Conservation (phyloP, 2,797 vertebrate species). For the Muraenolepis orangiensis region DNA sequence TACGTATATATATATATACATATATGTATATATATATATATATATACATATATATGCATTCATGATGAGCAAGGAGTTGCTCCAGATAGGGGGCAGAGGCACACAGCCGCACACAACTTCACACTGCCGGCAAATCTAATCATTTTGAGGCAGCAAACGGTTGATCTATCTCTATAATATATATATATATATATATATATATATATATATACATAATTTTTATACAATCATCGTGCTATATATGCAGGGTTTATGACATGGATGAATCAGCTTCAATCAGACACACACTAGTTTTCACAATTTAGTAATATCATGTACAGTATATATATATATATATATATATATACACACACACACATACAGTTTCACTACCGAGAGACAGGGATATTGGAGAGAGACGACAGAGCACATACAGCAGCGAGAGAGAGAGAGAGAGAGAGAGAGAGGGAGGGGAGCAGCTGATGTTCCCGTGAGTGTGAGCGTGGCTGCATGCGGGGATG, state of each 20-base stretch:
- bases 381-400: background rate
- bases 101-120: slow-evolving; percentile 40
- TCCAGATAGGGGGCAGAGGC: slow-evolving; percentile 3
- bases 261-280: background rate
- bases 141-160: slow-evolving; percentile 52
- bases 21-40: slow-evolving; percentile 20
- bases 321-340: too few species aligned
- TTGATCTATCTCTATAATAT: too few species aligned
- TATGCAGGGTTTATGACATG: too few species aligned
- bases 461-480: slow-evolving; percentile 12
- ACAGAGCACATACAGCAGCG: background rate
- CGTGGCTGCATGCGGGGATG: slow-evolving; percentile 9
- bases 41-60: slow-evolving; percentile 22
- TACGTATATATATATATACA: too few species aligned
- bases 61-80: background rate
- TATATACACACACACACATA: background rate
- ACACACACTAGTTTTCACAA: background rate
- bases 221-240: too few species aligned
- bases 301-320: background rate
- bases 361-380: background rate
- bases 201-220: too few species aligned
- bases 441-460: background rate
- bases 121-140: slow-evolving; percentile 57
- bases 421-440: too few species aligned
- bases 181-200: too few species aligned